Percentiles rank a stretch among this genome's conserved stretches.
Conservation (phyloP, 2,888 invertebrate genomes). For the Lamproptera curius region DNA sequence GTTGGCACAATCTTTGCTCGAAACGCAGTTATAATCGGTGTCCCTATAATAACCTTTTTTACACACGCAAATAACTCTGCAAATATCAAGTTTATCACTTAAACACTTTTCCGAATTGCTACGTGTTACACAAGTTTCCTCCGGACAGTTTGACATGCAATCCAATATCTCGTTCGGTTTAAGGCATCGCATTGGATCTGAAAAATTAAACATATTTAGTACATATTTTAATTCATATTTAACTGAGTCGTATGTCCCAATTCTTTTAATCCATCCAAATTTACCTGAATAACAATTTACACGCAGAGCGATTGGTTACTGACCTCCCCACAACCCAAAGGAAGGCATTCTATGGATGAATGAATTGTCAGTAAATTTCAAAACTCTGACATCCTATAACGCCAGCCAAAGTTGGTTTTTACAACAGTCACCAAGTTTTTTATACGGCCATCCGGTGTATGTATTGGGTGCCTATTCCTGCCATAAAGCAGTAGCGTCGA, state of each 20-base stretch:
- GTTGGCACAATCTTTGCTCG: slow-evolving; percentile 13
- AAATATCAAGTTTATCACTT: slow-evolving; percentile 1
- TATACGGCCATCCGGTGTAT: too few species aligned
- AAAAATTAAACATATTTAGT: background rate
- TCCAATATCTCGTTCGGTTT: slow-evolving; percentile 30
- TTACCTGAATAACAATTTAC: background rate
- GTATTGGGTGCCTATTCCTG: too few species aligned
- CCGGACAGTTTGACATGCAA: slow-evolving; percentile 35
- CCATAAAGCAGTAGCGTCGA: too few species aligned
- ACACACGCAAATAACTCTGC: slow-evolving; percentile 17
- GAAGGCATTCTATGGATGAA: too few species aligned
- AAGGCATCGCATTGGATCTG: slow-evolving; percentile 29
- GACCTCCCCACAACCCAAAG: too few species aligned
- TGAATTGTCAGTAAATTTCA: too few species aligned
- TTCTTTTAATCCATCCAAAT: too few species aligned
- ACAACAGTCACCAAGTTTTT: too few species aligned
- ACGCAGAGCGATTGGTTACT: background rate
- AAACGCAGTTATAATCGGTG: slow-evolving; percentile 18
- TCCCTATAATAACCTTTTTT: slow-evolving; percentile 13
- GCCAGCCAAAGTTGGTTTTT: too few species aligned
- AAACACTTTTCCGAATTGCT: slow-evolving; percentile 29
- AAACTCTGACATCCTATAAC: too few species aligned
- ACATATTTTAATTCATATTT: background rate
- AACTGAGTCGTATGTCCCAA: too few species aligned
- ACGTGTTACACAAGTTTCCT: slow-evolving; percentile 37